A percentile compares a stretch with the other conserved stretches of the same genome.
phyloP scores from a whole-genome alignment of 2,888 invertebrate genomes.

The Glyphotaelius pellucidus region DNA sequence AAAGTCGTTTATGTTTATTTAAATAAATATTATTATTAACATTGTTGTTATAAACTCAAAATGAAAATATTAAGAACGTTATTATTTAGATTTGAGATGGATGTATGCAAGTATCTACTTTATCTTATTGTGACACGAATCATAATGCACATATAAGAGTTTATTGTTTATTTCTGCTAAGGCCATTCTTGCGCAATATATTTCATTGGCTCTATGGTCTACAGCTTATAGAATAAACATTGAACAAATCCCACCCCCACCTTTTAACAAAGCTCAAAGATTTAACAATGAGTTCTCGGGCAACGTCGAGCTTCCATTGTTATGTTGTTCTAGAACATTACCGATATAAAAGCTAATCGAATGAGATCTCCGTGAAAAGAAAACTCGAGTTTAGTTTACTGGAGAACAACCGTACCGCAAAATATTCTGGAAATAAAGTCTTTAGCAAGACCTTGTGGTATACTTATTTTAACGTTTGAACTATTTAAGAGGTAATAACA shows the following conservation, averaged over 20 bases:
- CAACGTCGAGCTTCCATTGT: constrained; percentile 32
- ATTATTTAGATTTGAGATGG: neutral
- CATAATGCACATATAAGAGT: neutral
- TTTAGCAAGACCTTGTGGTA: too few species aligned
- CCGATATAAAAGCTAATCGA: constrained; percentile 40
- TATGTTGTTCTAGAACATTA: constrained; percentile 35
- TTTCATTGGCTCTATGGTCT: neutral
- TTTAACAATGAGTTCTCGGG: constrained; percentile 33
- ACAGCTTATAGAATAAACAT: neutral
- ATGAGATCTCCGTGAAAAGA: constrained; percentile 26
- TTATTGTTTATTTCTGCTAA: neutral
- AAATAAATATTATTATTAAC: neutral
- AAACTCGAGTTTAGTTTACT: neutral
- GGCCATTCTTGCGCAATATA: neutral
- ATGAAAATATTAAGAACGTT: neutral
- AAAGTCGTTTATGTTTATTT: too few species aligned
- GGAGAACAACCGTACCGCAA: neutral
- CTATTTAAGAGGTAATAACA: too few species aligned
- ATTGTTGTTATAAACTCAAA: neutral
- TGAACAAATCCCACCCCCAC: neutral
- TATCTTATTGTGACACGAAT: neutral
- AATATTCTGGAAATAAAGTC: neutral
- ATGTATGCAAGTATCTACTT: neutral
- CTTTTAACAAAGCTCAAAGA: constrained; percentile 10
- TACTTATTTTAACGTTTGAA: neutral